A percentile compares a stretch with the other conserved stretches of the same genome.
phyloP scores from a whole-genome alignment of 2,888 invertebrate species.

The Yponomeuta cagnagella region DNA sequence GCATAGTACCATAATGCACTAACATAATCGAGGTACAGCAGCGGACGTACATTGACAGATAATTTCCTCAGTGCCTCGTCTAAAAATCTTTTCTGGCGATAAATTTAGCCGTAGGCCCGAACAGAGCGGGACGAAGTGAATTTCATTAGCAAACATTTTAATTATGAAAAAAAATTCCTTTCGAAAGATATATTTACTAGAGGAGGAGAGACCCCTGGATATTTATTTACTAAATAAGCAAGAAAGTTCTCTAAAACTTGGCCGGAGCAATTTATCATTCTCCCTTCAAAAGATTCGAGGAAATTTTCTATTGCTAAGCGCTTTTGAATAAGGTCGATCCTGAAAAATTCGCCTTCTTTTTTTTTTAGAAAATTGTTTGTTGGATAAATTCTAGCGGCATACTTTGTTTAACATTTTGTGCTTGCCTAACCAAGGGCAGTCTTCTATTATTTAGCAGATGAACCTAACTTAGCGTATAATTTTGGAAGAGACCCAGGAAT shows the following conservation, averaged over 20 bases:
- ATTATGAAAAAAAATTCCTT: background rate
- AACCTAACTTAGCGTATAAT: too few relatives aligned
- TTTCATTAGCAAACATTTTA: background rate
- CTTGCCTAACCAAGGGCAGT: too few relatives aligned
- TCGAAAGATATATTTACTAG: background rate
- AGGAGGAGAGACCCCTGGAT: background rate
- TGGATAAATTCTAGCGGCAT: background rate
- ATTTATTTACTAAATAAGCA: conserved; percentile 2
- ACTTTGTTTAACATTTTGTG: background rate
- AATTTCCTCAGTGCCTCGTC: too few relatives aligned
- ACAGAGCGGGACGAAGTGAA: background rate
- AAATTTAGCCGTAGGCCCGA: background rate
- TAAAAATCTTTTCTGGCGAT: too few relatives aligned
- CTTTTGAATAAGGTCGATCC: background rate
- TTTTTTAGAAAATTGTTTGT: background rate
- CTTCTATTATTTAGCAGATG: too few relatives aligned
- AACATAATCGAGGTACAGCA: too few relatives aligned
- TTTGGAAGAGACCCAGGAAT: too few relatives aligned
- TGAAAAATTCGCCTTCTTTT: background rate
- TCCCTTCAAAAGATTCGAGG: background rate
- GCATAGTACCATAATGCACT: too few relatives aligned
- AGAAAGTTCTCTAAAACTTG: background rate
- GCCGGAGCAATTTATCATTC: background rate
- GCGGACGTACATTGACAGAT: too few relatives aligned
- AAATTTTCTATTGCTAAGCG: background rate